Evolutionary conservation across 2,113 vertebrate genomes (phyloP).

Genomic region (Sander vitreus): DNA sequence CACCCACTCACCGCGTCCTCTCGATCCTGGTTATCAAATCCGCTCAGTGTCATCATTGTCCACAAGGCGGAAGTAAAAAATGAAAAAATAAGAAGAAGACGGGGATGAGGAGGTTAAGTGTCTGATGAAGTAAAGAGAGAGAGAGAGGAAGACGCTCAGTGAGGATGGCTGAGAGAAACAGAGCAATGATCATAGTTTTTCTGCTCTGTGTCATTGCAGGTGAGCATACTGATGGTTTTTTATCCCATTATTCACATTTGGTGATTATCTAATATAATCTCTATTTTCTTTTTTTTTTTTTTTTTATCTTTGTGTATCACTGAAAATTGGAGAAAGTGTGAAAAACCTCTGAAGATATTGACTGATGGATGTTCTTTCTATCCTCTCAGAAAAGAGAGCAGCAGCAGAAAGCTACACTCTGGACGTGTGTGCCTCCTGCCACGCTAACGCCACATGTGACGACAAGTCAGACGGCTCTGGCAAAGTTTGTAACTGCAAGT

Average conservation of each 20-base stretch:
- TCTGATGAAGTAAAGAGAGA: slow-evolving; percentile 37
- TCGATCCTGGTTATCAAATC: slow-evolving; percentile 63
- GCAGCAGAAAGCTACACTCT: slow-evolving; percentile 30
- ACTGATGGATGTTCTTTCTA: not conserved
- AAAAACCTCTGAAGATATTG: not conserved
- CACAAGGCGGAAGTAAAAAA: slow-evolving; percentile 43
- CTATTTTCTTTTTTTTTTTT: not conserved
- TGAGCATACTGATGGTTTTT: slow-evolving; percentile 15
- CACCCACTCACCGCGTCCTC: slow-evolving; percentile 41
- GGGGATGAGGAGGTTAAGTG: slow-evolving; percentile 30
- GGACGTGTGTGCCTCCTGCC: slow-evolving; percentile 91
- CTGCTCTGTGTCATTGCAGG: slow-evolving; percentile 57
- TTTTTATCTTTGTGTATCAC: not conserved
- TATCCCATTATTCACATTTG: fast-evolving
- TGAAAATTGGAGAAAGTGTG: not conserved
- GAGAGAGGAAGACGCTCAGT: slow-evolving; percentile 6
- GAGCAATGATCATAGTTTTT: slow-evolving; percentile 28
- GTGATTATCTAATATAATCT: not conserved
- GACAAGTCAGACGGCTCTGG: slow-evolving; percentile 84
- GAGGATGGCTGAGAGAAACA: slow-evolving; percentile 55
- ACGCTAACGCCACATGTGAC: slow-evolving; percentile 89
- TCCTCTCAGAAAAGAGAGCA: slow-evolving; percentile 32
- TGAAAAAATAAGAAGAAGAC: slow-evolving; percentile 14
- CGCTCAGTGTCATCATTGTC: slow-evolving; percentile 16
- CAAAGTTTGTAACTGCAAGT: slow-evolving; percentile 93